Evolutionary conservation across 2,113 vertebrate genomes (phyloP).

Genomic region (Hymenochirus boettgeri): DNA sequence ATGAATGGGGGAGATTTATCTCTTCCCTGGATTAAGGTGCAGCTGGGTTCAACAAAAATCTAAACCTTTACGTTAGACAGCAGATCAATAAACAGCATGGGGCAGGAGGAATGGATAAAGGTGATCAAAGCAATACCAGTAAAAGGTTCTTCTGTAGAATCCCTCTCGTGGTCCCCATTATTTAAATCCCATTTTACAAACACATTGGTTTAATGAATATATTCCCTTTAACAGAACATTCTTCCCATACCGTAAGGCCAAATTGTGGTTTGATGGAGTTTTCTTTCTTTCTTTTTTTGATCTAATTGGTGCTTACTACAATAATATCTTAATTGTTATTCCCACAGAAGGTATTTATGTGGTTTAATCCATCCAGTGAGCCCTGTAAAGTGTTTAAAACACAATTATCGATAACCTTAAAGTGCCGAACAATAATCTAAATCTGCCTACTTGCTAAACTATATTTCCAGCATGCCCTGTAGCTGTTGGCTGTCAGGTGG

Average conservation of each 20-base stretch:
- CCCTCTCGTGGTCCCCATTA: neutral
- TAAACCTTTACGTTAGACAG: neutral
- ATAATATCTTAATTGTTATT: slow-evolving; percentile 38
- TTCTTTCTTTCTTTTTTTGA: slow-evolving; percentile 26
- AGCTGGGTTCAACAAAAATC: neutral
- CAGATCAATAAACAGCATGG: slow-evolving; percentile 24
- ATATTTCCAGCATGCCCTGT: neutral
- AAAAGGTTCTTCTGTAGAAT: slow-evolving; percentile 11
- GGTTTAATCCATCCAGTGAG: slow-evolving; percentile 13
- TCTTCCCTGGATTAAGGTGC: neutral
- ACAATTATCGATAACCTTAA: neutral
- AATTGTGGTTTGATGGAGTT: slow-evolving; percentile 30
- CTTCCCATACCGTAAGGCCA: neutral
- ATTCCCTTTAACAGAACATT: neutral
- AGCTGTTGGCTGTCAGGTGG: no score
- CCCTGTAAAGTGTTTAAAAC: slow-evolving; percentile 28
- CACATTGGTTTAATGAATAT: neutral
- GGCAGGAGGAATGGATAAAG: slow-evolving; percentile 3
- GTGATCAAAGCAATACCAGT: slow-evolving; percentile 10
- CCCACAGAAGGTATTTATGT: slow-evolving; percentile 11
- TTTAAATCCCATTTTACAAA: neutral
- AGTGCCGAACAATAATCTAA: no score
- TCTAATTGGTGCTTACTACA: slow-evolving; percentile 33
- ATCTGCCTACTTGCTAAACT: no score
- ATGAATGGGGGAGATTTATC: no score